These are phyloP conservation scores for Papilio dardanus DNA, from an alignment of 1,140 invertebrate species.

Conservation along the genomic window DNA sequence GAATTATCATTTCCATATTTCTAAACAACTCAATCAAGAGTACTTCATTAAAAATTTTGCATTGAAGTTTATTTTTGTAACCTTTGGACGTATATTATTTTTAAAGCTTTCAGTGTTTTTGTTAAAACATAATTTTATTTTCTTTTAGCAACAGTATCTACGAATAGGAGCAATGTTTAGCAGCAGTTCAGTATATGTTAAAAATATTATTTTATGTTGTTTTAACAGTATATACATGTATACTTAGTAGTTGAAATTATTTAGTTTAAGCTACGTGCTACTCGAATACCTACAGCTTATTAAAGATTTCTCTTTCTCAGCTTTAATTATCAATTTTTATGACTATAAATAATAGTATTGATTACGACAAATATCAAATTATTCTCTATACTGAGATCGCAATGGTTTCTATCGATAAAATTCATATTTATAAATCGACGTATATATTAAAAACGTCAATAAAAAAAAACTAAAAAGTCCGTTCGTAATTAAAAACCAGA, in stretches of 20 bases:
- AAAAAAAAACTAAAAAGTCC: neutral
- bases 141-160: too few species aligned
- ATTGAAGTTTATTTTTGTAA: neutral
- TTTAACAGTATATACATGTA: too few species aligned
- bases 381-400: neutral
- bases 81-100: neutral
- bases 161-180: too few species aligned
- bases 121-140: too few species aligned
- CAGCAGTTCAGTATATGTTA: too few species aligned
- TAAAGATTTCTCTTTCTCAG: neutral
- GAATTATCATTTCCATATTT: constrained; percentile 5
- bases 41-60: neutral
- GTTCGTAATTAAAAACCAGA: constrained; percentile 19
- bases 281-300: too few species aligned
- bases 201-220: too few species aligned
- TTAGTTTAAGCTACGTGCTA: too few species aligned
- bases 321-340: neutral
- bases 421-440: neutral
- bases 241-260: too few species aligned
- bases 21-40: neutral
- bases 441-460: neutral
- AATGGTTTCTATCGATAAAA: neutral
- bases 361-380: neutral
- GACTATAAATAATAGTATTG: neutral
- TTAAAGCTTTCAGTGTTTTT: too few species aligned